Conservation (phyloP, 1,140 invertebrate genomes). For the Hestina assimilis region DNA sequence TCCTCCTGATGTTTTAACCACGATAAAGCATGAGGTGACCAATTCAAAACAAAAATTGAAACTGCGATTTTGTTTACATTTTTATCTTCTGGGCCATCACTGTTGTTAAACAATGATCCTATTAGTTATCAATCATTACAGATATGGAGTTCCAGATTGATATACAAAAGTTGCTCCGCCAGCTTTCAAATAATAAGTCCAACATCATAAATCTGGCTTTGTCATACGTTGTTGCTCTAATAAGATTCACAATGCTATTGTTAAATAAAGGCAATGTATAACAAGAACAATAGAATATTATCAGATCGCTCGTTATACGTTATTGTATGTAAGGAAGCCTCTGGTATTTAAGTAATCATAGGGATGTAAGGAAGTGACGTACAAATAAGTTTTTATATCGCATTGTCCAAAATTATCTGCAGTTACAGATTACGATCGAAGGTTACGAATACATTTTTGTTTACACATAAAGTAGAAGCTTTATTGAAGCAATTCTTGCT, state of each 20-base stretch:
- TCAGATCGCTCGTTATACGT: constrained; percentile 21
- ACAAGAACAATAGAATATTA: constrained; percentile 22
- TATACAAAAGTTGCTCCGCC: not conserved
- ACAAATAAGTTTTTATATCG: constrained; percentile 15
- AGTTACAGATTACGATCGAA: no score
- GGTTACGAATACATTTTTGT: not conserved
- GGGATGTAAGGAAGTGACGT: constrained; percentile 21
- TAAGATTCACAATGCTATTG: constrained; percentile 21
- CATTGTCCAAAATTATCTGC: constrained; percentile 5
- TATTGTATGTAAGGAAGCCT: constrained; percentile 29
- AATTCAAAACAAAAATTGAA: no score
- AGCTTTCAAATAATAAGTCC: constrained; percentile 7
- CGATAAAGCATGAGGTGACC: no score
- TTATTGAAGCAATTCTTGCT: no score
- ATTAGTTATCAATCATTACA: no score
- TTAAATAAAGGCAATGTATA: constrained; percentile 6
- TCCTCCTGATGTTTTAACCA: no score
- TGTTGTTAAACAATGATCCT: no score
- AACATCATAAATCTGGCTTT: constrained; percentile 17
- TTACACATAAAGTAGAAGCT: no score
- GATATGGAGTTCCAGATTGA: no score
- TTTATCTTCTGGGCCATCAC: no score
- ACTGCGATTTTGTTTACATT: no score
- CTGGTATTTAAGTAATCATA: constrained; percentile 13
- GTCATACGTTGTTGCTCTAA: constrained; percentile 16